Conservation (phyloP, 2,113 vertebrate species). For the Elephas maximus region DNA sequence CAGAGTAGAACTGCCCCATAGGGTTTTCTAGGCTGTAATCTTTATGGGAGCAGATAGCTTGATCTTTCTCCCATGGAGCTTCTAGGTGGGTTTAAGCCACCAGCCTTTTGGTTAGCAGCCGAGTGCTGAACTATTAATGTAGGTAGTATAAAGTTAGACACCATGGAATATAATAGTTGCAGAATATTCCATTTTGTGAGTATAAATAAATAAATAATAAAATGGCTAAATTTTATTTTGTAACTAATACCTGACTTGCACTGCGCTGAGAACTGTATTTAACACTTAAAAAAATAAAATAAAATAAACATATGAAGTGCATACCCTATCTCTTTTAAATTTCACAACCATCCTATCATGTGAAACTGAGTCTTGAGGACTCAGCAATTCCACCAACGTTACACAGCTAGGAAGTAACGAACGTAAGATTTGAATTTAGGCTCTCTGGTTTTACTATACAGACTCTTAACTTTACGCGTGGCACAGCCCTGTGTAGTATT, state of each 20-base stretch:
- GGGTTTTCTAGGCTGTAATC: no score
- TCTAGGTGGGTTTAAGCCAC: background rate
- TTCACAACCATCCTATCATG: background rate
- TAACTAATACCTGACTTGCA: background rate
- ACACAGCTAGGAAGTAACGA: background rate
- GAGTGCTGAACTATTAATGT: background rate
- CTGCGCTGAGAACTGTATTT: background rate
- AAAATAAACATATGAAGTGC: background rate
- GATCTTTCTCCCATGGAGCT: no score
- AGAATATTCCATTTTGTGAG: background rate
- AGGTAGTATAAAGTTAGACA: background rate
- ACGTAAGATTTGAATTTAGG: background rate
- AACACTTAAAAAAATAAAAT: background rate
- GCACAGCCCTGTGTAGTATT: accelerated
- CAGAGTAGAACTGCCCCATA: no score
- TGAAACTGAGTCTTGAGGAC: background rate
- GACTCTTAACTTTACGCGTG: background rate
- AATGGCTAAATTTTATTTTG: background rate
- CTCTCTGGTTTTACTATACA: background rate
- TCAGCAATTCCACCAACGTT: no score
- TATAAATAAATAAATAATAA: background rate
- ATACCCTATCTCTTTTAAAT: background rate
- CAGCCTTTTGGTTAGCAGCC: background rate
- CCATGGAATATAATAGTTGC: background rate
- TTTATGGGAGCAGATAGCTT: no score